Base-by-base conservation (phyloP, 2,888 invertebrate species). In the Tenthredo livida region DNA sequence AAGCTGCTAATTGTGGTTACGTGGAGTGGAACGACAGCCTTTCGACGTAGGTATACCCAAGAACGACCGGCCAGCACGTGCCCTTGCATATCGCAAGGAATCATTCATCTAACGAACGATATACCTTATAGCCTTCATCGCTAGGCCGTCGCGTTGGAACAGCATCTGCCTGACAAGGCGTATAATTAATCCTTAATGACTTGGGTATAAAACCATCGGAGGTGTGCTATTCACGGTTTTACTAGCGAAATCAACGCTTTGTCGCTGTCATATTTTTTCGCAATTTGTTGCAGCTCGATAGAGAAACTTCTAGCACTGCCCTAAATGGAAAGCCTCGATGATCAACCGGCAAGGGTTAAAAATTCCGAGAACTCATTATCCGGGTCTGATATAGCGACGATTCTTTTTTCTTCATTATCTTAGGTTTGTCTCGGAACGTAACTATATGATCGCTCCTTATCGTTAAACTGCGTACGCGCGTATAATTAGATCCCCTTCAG, bases 141-240 rank as follows among this genome's bases (percentile, higher is more conserved):
- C 21, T 80, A 80, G 25, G 15, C 80, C 61, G 58, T 80, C 33
- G 58, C 37, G 15, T 33, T 15, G 47, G 85, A 72, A 86, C 85
- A 88, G 90, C 91, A 91, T 91, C 90, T 91, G 91, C 86, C 89
- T 91, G 91, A 91, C 91, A 91, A 91, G 91, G 91, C 91, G 91
- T 91, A 91, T 91, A 91, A 91, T 91, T 91, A 91, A 91, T 91
- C 91, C 91, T 90, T 91, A 91, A 91, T 91, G 91, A 91, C 91
- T 91, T 90, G 88, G 90, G 90, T 90, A 91, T 91, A 91, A 91
- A 91, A 91, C 91, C 91, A 91, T 91, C 91, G 88, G 88, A 88
- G 89, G 88, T 85, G 75, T 70, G 84, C 83, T 85, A 77, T 78
- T 77, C 47, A 47, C 75, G 84, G 87, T 88, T 90, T 90, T 90